Evolutionary conservation across 2,113 vertebrate species (phyloP), one percentile per base, ranked within the genome.

Genomic region (Plotosus lineatus): DNA sequence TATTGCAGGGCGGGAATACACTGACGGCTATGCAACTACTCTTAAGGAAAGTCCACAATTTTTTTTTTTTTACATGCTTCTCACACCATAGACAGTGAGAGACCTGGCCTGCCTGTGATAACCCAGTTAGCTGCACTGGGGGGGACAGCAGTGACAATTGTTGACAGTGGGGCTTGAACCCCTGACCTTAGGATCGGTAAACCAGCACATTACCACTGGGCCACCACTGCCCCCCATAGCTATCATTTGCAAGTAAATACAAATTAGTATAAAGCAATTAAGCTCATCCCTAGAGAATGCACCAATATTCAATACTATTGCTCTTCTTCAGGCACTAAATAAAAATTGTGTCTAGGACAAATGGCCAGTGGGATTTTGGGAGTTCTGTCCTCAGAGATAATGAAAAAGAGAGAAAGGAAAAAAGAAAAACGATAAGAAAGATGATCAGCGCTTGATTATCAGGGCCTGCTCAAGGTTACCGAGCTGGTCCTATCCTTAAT

Each of bases 371-470:
- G 69, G 69, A 72, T 44, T 71, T 23, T 0, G 42, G 71, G 55
- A 58, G 11, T 63, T 48, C 56, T 60, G 53, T 60, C 42, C 55
- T 58, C 44, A 77, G 63, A 77, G 69, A 63, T 19, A 36, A 6
- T 26, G 48, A 56, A n/a, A 10, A 23, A n/a, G 40, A 56, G 6
- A 40, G 17, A 74, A 12, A 78, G 42, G 38, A 60, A 86, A 53
- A 78, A 77, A 74, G 1, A 44, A 46, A 73, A 26, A 15, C 56
- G 38, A 68, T 12, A 38, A 68, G 65, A 77, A 36, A 78, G 78
- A 84, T 87, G 88, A 90, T 90, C 89, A 88, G 85, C 61, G 85
- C 81, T 86, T 89, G 87, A 92, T 91, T 89, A 88, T 75, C 85
- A 84, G 84, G 81, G 73, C 88, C 85, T 92, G 82, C 80, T 88